Base-by-base conservation (phyloP, 2,113 vertebrate genomes). In the Peromyscus californicus region DNA sequence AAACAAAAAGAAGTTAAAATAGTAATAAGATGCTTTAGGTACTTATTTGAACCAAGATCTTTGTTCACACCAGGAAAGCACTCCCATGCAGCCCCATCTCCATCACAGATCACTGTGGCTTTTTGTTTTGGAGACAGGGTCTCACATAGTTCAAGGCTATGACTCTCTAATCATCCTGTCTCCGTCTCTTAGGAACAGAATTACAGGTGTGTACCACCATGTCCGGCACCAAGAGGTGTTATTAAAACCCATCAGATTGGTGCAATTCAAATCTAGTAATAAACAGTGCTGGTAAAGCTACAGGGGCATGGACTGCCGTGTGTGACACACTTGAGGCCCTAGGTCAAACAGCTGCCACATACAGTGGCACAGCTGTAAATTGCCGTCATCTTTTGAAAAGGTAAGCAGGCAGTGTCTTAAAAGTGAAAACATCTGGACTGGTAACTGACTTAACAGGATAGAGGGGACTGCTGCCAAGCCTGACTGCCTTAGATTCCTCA, bases 361-460 rank as follows among this genome's bases (percentile, higher is more conserved):
- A 39, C 74, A 24, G 86, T 39, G 59, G 13, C 22, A 65, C 59
- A 85, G 13, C 83, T 78, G 75, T 65, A 92, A 89, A 85, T 72
- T 89, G 48, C 29, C 39, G 26, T 63, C 65, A 70, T 61, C 21
- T 72, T 94, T 79, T 92, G 5, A 79, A 65, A 95, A 94, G 89
- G 36, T 65, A 74, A 95, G 67, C 26, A 69, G 48, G 19, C 69
- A 89, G 51, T 39, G 7, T 19, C 87, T 15, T 33, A 33, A 42
- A 75, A 42, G 17, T 89, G 45, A 22, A 24, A 90, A 63, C n/a
- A 59, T 59, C 36, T 72, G 36, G 36, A 61, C 80, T 39, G 10
- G 76, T 33, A 51, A 19, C 7, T 79, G 76, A 24, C 21, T 59
- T 39, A 39, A 59, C 33, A 26, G 5, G 76, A 7, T 51, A 39